Evolutionary conservation across 2,888 invertebrate species (phyloP), one percentile per base, ranked within the genome.

Genomic region (Scaptomyza tumidula): DNA sequence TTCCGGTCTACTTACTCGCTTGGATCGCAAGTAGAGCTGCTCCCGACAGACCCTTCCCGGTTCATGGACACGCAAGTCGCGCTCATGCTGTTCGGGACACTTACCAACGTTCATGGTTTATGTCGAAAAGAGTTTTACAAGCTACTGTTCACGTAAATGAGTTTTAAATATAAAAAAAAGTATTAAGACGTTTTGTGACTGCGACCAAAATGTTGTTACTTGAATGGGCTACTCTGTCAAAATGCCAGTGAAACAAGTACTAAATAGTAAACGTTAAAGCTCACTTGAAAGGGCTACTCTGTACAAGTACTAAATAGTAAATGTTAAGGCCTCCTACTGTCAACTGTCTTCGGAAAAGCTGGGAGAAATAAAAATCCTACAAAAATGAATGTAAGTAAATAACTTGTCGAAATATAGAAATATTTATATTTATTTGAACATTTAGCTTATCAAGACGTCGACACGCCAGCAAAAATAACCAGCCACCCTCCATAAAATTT

Each of bases 11-110:
- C 79, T 63, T 68, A 90, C 90, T 65, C 69, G 60, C 71, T 75
- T 79, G 5, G 75, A 62, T 1, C 82, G 75, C 56, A 75, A 52
- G 29, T 88, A 89, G 19, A 86, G 73, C 41, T 77, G 19, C 11
- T 86, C 88, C 1, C 85, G 88, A 13, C 85, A 89, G 6, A 89
- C 71, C 29, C 52, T 72, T 11, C 85, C 85, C 0, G 85, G 69
- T 9, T 69, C 74, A 24, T 86, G 85, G 7, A 72, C 48, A 10
- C 84, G 71, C 24, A 52, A 75, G 29, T 78, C 88, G 19, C 88
- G 79, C 46, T 87, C 84, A 13, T 68, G 63, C 2, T 76, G 50
- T 6, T 72, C 71, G 0, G 79, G 63, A 46, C 82, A 84, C 67
- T 86, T 77, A 2, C 44, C 49, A 4, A 41, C 9, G 16, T 16